Evolutionary conservation across 2,888 invertebrate genomes (phyloP), one percentile per base, ranked within the genome.

Genomic region (Eupithecia insigniata): DNA sequence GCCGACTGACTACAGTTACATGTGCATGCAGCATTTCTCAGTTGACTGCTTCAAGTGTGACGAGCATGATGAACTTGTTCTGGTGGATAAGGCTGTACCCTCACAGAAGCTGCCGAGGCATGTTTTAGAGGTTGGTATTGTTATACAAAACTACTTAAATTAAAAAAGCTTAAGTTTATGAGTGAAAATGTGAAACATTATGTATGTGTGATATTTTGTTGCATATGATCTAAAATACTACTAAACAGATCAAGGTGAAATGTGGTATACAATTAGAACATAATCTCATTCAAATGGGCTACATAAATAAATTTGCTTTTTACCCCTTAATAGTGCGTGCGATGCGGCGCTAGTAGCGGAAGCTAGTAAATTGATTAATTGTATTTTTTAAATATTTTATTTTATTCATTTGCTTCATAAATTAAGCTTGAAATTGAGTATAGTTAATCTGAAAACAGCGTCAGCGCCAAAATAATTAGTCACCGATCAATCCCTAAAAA

Each of bases 21-120:
- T 94, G 75, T 94, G 94, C 77, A 88, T 92, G 73, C 92, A 93
- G 72, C 94, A 94, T 75, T 94, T 94, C 80, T 91, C 94, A 0
- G 89, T 92, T 0, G 94, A 94, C 79, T 93, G 92, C 72, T 93
- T 93, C 79, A 88, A 85, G 75, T 90, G 91, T 75, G 85, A 93
- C 36, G 84, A 86, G 8, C 79, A 87, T 22, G 87, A 90, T 69
- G 81, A 85, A 16, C 89, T 93, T 84, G 90, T 92, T 51, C 83
- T 94, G 0, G 82, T 88, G 0, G 88, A 88, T 74, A 90, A 90
- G 75, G 93, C 94, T 2, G 90, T 93, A 2, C 94, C 94, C 0
- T 93, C 94, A 0, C 83, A 92, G 70, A 93, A 92, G 74, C 78
- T 94, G 72, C 94, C 94, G 0, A 84, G 87, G 75, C 93, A 94